Percentiles rank a stretch among this genome's conserved stretches.
These are phyloP conservation scores for Marcusenius ussheri DNA, from an alignment of 2,113 vertebrate species.

Conservation along the genomic window DNA sequence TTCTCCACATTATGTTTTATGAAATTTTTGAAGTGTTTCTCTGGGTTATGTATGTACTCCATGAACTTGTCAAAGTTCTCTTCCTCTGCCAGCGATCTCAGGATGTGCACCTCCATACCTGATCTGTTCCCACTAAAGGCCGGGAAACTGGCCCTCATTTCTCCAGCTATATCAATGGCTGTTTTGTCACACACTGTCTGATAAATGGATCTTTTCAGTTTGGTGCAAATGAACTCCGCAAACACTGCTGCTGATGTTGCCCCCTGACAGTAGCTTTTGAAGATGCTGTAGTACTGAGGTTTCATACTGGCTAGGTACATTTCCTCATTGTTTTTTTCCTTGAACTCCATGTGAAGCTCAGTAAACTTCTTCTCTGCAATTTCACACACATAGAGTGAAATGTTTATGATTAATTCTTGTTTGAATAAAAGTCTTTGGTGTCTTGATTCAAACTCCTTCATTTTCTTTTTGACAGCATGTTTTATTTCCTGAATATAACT, in stretches of 20 bases:
- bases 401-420: conserved; percentile 40
- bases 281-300: conserved; percentile 51
- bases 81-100: conserved; percentile 55
- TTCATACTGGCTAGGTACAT: conserved; percentile 49
- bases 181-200: conserved; percentile 36
- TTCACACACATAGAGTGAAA: conserved; percentile 44
- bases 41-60: conserved; percentile 40
- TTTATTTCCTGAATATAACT: conserved; percentile 42
- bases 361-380: conserved; percentile 34
- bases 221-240: conserved; percentile 51
- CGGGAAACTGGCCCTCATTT: conserved; percentile 39
- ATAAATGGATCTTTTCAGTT: conserved; percentile 41
- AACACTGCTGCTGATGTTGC: conserved; percentile 50
- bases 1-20: conserved; percentile 38
- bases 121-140: conserved; percentile 55
- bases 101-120: conserved; percentile 58
- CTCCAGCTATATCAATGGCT: conserved; percentile 40
- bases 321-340: conserved; percentile 38
- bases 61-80: conserved; percentile 54
- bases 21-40: conserved; percentile 35
- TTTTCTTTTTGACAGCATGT: conserved; percentile 7
- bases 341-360: conserved; percentile 44
- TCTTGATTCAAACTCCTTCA: not conserved
- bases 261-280: conserved; percentile 51
- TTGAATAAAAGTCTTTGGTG: conserved; percentile 21